Conservation (phyloP, 2,888 invertebrate genomes). For the Allygus modestus region DNA sequence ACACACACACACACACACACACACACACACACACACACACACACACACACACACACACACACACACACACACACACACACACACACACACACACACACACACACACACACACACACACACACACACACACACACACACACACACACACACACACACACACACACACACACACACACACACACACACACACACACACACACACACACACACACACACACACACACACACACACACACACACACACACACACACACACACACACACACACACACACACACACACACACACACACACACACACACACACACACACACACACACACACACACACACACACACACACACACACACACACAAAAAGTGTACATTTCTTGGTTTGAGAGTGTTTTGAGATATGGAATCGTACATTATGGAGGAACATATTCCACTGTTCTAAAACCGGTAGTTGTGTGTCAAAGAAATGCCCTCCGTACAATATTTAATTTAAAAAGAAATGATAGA, state of each 20-base stretch:
- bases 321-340: slow-evolving; percentile 54
- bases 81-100: slow-evolving; percentile 56
- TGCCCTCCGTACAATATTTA: no score
- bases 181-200: slow-evolving; percentile 59
- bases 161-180: slow-evolving; percentile 59
- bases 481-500: no score
- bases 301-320: slow-evolving; percentile 52
- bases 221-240: slow-evolving; percentile 59
- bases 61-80: slow-evolving; percentile 59
- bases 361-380: no score
- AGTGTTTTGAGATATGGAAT: no score
- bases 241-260: slow-evolving; percentile 59
- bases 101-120: slow-evolving; percentile 52
- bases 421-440: no score
- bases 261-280: slow-evolving; percentile 56
- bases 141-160: slow-evolving; percentile 59
- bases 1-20: slow-evolving; percentile 59
- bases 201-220: slow-evolving; percentile 59
- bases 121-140: slow-evolving; percentile 57
- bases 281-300: slow-evolving; percentile 52
- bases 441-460: no score
- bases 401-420: no score
- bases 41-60: slow-evolving; percentile 59
- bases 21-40: slow-evolving; percentile 59
- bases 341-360: slow-evolving; percentile 31